phyloP scores from a whole-genome alignment of 2,113 vertebrate species.

The Scomber colias region DNA sequence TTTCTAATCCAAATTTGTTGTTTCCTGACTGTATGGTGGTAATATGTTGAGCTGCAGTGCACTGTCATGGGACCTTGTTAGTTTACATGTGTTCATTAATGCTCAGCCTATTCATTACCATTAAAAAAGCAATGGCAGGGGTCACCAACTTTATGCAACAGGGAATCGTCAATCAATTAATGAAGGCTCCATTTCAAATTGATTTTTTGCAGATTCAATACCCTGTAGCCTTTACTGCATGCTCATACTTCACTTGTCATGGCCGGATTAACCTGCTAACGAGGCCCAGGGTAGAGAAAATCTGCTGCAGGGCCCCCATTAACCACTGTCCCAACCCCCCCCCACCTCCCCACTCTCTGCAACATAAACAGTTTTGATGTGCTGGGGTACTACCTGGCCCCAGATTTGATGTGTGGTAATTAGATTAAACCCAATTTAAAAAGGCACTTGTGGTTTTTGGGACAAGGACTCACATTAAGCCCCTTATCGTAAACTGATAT shows the following conservation, averaged over 20 bases:
- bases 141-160: not conserved
- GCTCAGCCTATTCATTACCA: conserved; percentile 19
- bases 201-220: not conserved
- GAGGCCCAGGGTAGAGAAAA: not conserved
- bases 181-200: not conserved
- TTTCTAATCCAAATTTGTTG: not conserved
- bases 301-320: too few species aligned
- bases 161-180: not conserved
- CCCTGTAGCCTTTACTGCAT: not conserved
- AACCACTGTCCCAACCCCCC: too few species aligned
- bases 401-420: not conserved
- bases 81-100: conserved; percentile 4
- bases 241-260: not conserved
- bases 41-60: not conserved
- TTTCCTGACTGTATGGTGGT: not conserved
- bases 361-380: not conserved
- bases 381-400: not conserved
- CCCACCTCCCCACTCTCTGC: not conserved
- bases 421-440: not conserved
- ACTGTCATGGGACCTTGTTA: not conserved
- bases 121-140: not conserved
- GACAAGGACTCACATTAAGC: too few species aligned
- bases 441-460: too few species aligned
- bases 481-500: too few species aligned
- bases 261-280: not conserved